Evolutionary conservation across 2,113 vertebrate species (phyloP), one percentile per base, ranked within the genome.

Genomic region (Ceratotherium simum): DNA sequence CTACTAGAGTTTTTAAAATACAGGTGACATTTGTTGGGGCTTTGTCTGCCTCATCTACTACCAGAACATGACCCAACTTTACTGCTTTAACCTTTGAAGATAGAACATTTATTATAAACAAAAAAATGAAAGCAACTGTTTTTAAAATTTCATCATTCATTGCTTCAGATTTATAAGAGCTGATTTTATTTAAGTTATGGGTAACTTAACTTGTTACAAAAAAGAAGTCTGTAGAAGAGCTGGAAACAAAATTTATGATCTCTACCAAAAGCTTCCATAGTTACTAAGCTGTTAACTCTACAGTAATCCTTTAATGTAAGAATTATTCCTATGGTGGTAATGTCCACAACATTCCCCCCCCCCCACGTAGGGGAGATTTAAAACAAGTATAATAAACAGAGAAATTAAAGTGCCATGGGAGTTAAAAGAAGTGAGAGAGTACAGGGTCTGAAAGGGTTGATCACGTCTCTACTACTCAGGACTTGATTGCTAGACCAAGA

Each of bases 21-120:
- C 99, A 99, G 90, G 99, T 99, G 95, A 99, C 99, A 81, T 99
- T 99, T 33, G 99, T 99, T 62, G 99, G 99, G 64, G 99, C 99
- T 98, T 99, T 99, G 98, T 99, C 99, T 0, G 99, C 99, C 85
- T 99, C 99, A 85, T 99, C 99, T 6, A 99, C 99, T 89, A 99
- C 99, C 79, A 99, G 98, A 93, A 99, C 98, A 96, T 99, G 99
- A 33, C 99, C 99, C 0, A 98, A 97, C 94, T 99, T 99, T 89
- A 99, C 99, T 29, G 99, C 99, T 98, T 99, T 99, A 90, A 99
- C 99, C 99, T 99, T 96, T 96, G 48, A 96, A 98, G 54, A 93
- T 16, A 97, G 96, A 98, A 98, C 54, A 98, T 80, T 54, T 29
- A 58, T 79, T 27, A 94, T 96, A 60, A 96, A 82, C 18, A 95